Evolutionary conservation across 2,888 invertebrate genomes (phyloP).

Genomic region (Mayetiola destructor): DNA sequence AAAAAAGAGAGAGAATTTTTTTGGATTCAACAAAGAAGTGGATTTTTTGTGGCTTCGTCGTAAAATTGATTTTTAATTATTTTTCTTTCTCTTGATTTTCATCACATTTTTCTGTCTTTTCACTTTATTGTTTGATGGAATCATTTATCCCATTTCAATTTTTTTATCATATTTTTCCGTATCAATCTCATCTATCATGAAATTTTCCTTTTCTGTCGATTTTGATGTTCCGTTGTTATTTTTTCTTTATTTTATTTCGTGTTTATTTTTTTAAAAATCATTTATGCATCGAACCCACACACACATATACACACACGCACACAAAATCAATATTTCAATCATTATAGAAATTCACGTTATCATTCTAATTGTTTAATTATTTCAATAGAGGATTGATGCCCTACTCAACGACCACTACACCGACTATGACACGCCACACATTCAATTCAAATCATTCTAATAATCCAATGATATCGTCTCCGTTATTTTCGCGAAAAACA

Average conservation of each 20-base stretch:
- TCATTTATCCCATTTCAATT: not conserved
- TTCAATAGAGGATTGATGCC: constrained; percentile 13
- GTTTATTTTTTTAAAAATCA: not conserved
- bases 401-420: constrained; percentile 1
- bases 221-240: not conserved
- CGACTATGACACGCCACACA: constrained; percentile 5
- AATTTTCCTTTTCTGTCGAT: too few relatives aligned
- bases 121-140: too few relatives aligned
- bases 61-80: not conserved
- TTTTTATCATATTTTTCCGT: not conserved
- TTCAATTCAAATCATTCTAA: constrained; percentile 2
- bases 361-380: constrained; percentile 7
- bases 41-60: too few relatives aligned
- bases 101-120: not conserved
- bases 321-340: too few relatives aligned
- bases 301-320: not conserved
- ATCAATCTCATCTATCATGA: too few relatives aligned
- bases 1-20: too few relatives aligned
- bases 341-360: constrained; percentile 1
- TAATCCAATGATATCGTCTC: constrained; percentile 19
- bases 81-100: not conserved
- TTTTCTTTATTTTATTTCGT: not conserved
- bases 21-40: too few relatives aligned
- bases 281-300: not conserved
- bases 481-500: constrained; percentile 23